These are phyloP conservation scores for Ostrea edulis DNA, from an alignment of 1,140 invertebrate genomes.

Conservation along the genomic window DNA sequence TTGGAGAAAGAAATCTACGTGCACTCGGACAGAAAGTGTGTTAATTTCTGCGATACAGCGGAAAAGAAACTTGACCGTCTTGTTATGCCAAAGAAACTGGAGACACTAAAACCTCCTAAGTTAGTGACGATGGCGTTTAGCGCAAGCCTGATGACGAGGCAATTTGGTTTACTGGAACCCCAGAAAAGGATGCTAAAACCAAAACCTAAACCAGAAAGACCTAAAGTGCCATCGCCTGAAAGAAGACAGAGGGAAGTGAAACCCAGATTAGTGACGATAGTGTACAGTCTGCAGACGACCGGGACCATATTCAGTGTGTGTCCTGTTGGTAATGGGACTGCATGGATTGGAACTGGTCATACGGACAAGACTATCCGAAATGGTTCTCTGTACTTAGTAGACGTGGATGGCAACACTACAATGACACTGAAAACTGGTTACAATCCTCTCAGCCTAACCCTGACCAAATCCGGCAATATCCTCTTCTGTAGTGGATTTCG, in stretches of 20 bases:
- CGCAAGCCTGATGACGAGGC: not conserved
- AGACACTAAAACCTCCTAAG: not conserved
- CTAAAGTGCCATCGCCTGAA: not conserved
- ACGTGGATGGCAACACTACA: not conserved
- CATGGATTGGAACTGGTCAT: not conserved
- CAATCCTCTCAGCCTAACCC: not conserved
- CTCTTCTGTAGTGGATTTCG: not conserved
- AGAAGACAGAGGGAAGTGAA: not conserved
- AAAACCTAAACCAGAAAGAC: not conserved
- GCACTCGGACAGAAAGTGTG: not conserved
- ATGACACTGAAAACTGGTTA: not conserved
- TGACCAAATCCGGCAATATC: not conserved
- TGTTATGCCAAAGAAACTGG: not conserved
- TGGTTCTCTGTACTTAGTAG: not conserved
- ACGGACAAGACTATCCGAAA: not conserved
- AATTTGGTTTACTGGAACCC: conserved; percentile 7
- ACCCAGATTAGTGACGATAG: not conserved
- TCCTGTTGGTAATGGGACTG: not conserved
- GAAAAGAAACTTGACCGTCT: conserved; percentile 1
- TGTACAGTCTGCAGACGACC: not conserved
- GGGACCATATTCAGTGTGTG: not conserved
- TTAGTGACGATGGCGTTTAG: not conserved
- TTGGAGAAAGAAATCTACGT: conserved; percentile 1
- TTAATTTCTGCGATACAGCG: not conserved
- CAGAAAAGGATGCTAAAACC: not conserved